phyloP scores from a whole-genome alignment of 2,888 invertebrate species.

The Cantharis lateralis region DNA sequence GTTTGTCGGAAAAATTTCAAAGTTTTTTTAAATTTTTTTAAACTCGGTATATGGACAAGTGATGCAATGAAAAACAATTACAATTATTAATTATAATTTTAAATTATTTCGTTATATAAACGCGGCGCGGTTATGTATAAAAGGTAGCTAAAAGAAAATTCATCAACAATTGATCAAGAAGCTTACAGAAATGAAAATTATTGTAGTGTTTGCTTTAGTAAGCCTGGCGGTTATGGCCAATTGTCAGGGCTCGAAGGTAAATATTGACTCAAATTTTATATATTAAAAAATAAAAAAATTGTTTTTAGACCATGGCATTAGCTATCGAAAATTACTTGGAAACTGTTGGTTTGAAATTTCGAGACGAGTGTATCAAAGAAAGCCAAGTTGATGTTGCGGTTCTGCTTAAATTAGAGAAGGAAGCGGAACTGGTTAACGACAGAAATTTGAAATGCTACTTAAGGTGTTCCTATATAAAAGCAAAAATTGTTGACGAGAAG shows the following conservation, averaged over 20 bases:
- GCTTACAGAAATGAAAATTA: not conserved
- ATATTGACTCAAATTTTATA: not conserved
- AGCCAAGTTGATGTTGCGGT: not conserved
- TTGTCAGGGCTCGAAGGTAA: not conserved
- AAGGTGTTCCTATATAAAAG: not conserved
- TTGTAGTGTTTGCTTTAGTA: not conserved
- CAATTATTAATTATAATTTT: not conserved
- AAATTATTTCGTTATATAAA: not conserved
- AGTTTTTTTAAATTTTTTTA: not conserved
- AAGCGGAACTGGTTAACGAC: not conserved
- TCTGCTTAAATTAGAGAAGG: not conserved
- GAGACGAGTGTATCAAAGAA: not conserved
- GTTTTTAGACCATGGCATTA: not conserved
- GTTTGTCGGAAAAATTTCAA: not conserved
- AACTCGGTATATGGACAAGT: not conserved
- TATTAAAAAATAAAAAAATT: not conserved
- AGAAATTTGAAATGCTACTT: not conserved
- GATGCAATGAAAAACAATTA: not conserved
- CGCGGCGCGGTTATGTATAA: not conserved
- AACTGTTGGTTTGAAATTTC: not conserved
- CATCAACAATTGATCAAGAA: not conserved
- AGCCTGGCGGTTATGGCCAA: not conserved
- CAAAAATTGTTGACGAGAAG: not conserved
- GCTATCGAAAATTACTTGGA: not conserved
- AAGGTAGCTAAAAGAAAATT: not conserved